Base-by-base conservation (phyloP, 2,888 invertebrate species). In the Nysson spinosus region DNA sequence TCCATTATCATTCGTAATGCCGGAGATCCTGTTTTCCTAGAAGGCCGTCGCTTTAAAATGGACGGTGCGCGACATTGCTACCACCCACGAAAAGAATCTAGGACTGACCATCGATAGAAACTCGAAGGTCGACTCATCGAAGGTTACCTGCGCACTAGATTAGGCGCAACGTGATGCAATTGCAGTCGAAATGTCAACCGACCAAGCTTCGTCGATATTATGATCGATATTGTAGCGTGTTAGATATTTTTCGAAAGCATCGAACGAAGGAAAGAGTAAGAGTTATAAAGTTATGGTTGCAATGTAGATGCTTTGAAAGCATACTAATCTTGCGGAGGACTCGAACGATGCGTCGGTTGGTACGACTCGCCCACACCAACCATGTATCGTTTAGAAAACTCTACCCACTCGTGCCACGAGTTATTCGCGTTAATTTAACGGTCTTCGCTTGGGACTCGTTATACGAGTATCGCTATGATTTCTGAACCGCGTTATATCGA, bases 321-420 rank as follows among this genome's bases (percentile, higher is more conserved):
- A 58, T 44, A 30, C 46, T 57, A 67, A 74, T 66, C 44, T n/a
- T 50, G 52, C 57, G 60, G 55, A 57, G 42, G 68, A 61, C 17
- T 39, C 65, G 65, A 60, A 44, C 47, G 58, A 64, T 26, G 43
- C 58, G 73, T 54, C 47, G 58, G 51, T 39, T 69, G 72, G 52
- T 52, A 76, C 64, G 58, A 17, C 30, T 67, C 73, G 74, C 74
- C 74, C 58, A 74, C 77, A 43, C 43, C 26, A 39, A 32, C 34
- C 54, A 62, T 54, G 65, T 51, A 69, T 72, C 69, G 62, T 69
- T 74, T 74, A 67, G 46, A 71, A 71, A 71, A 66, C 66, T 57
- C 69, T 62, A 54, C 77, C 77, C 70, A 78, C 77, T 68, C 75
- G 58, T 60, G 75, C 63, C 79, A 80, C 79, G 76, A 82, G 79